Percentiles rank a stretch among this genome's conserved stretches.
phyloP scores from a whole-genome alignment of 2,888 invertebrate genomes.

The Merodon equestris region DNA sequence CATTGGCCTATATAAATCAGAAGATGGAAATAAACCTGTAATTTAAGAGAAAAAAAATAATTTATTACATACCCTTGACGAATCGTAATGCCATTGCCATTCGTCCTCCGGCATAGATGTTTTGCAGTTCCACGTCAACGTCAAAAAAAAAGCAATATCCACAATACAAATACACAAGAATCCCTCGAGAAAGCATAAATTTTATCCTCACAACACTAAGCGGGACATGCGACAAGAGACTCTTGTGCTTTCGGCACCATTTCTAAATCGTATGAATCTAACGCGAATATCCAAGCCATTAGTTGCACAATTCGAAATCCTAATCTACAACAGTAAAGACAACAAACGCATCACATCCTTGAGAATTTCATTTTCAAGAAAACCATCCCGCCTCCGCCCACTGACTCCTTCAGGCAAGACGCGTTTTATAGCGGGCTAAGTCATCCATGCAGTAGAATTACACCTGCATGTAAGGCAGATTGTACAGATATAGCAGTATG shows the following conservation, averaged over 20 bases:
- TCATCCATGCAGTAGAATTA: no score
- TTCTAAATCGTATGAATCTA: not conserved
- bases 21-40: no score
- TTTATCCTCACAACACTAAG: slow-evolving; percentile 21
- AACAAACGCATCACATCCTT: slow-evolving; percentile 35
- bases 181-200: slow-evolving; percentile 46
- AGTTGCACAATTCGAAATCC: slow-evolving; percentile 37
- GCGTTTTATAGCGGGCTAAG: slow-evolving; percentile 34
- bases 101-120: no score
- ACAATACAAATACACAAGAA: slow-evolving; percentile 29
- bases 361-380: slow-evolving; percentile 47
- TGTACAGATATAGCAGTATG: no score
- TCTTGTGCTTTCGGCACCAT: not conserved
- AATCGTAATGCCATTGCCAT: no score
- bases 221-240: slow-evolving; percentile 7
- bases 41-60: no score
- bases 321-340: slow-evolving; percentile 49
- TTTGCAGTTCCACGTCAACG: not conserved
- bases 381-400: slow-evolving; percentile 14
- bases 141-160: slow-evolving; percentile 8
- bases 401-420: slow-evolving; percentile 46
- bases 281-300: not conserved
- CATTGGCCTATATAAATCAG: no score
- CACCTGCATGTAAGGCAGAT: no score
- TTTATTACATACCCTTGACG: no score